Evolutionary conservation across 2,797 vertebrate species (phyloP).

Genomic region (Caiman crocodilus): DNA sequence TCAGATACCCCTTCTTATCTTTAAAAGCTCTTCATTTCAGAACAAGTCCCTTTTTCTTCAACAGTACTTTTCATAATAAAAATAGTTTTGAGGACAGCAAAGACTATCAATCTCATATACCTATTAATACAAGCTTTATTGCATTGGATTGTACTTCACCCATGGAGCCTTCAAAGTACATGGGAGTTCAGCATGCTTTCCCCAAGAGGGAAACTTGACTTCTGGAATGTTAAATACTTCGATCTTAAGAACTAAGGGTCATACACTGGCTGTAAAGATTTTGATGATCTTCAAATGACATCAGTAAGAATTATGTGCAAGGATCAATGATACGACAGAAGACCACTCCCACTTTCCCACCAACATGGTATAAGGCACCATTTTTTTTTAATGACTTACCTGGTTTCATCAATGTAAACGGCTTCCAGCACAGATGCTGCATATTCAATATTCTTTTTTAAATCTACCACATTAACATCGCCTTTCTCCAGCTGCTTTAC

Average conservation of each 20-base stretch:
- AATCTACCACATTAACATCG: slow-evolving; percentile 91
- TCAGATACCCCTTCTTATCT: slow-evolving; percentile 26
- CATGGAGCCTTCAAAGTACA: not conserved
- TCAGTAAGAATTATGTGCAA: not conserved
- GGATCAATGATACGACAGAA: not conserved
- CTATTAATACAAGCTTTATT: not conserved
- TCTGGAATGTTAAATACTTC: slow-evolving; percentile 7
- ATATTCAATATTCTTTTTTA: slow-evolving; percentile 96
- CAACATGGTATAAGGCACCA: too few species aligned
- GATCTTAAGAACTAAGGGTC: not conserved
- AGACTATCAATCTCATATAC: not conserved
- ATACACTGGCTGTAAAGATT: fast-evolving
- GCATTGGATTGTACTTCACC: not conserved
- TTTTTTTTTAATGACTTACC: slow-evolving; percentile 77
- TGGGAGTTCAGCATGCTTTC: not conserved
- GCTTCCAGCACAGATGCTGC: slow-evolving; percentile 95
- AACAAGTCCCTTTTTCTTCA: not conserved
- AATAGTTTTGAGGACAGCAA: not conserved
- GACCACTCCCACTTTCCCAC: too few species aligned
- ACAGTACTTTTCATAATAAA: not conserved
- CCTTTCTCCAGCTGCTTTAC: slow-evolving; percentile 96
- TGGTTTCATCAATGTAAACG: slow-evolving; percentile 97
- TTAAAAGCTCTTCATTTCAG: not conserved
- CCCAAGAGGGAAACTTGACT: not conserved
- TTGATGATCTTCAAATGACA: not conserved